Base-by-base conservation (phyloP, 2,888 invertebrate species). In the Ochropleura leucogaster region DNA sequence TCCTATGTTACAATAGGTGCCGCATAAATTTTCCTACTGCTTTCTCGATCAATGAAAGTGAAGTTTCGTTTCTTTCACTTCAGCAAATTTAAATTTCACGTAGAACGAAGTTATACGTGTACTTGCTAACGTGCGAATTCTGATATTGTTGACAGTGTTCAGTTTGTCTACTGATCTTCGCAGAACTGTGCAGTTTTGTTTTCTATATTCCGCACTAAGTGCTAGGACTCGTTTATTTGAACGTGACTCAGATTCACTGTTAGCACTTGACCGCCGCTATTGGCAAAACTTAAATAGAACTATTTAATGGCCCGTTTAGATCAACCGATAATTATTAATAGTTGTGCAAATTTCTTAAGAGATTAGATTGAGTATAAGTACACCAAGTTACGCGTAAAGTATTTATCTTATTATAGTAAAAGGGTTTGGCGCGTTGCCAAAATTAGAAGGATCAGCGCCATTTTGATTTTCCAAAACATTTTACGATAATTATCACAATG, bases 31-130 rank as follows among this genome's bases (percentile, higher is more conserved):
- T 87, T 86, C 89, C 78, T 64, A 80, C 85, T 82, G 82, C 92
- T 92, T 92, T 92, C 91, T 85, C 88, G 79, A 84, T 88, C 74
- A 88, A 90, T 86, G 90, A 90, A 91, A 91, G 91, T 87, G 84
- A 87, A 86, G 82, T 88, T 87, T 89, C 84, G 86, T 88, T 87
- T 90, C 83, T 88, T 87, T 83, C 77, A 80, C 83, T 85, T 85
- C 85, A 85, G 72, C 73, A 78, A 80, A 86, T 79, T 82, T 68
- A 67, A 79, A 85, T 84, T 85, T 85, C 72, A 77, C 66, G 72
- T 46, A 59, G 51, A 46, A 51, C 74, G 64, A 69, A 60, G 65
- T 74, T 60, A 66, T 62, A 60, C 20, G 67, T 68, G 67, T 70
- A 63, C 74, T 46, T 62, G 51, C 44, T 83, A 69, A 69, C 68